Conservation (phyloP, 2,797 vertebrate species). For the Clamator glandarius region DNA sequence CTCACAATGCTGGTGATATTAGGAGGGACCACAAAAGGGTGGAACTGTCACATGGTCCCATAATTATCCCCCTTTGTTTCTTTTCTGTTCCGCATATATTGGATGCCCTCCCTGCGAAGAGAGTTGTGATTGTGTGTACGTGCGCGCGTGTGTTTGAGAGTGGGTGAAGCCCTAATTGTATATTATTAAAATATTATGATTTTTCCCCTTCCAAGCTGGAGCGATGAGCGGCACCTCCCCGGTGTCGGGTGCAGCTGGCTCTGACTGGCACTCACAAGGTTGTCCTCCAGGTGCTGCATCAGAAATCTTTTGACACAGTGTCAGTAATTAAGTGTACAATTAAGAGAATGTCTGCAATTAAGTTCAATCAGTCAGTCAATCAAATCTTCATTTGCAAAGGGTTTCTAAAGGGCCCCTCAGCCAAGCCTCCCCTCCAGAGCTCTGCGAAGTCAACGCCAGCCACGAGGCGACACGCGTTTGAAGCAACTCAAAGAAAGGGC, state of each 20-base stretch:
- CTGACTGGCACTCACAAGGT: conserved; percentile 65
- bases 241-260: conserved; percentile 59
- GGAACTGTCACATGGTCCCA: background rate
- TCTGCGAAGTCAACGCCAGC: background rate
- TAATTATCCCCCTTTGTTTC: conserved; percentile 40
- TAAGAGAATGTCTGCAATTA: conserved; percentile 75
- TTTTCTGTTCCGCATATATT: background rate
- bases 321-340: conserved; percentile 77
- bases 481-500: background rate
- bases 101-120: background rate
- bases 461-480: background rate
- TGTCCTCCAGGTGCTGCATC: conserved; percentile 74
- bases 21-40: background rate
- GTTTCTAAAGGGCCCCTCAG: conserved; percentile 65
- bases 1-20: background rate
- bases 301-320: conserved; percentile 76
- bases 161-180: conserved; percentile 58
- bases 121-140: background rate
- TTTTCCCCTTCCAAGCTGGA: conserved; percentile 20
- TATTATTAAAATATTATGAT: conserved; percentile 74
- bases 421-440: conserved; percentile 27
- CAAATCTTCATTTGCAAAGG: conserved; percentile 67
- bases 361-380: conserved; percentile 75
- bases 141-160: background rate
- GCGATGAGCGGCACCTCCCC: conserved; percentile 13